Base-by-base conservation (phyloP, 2,888 invertebrate species). In the Drosophila helvetica region DNA sequence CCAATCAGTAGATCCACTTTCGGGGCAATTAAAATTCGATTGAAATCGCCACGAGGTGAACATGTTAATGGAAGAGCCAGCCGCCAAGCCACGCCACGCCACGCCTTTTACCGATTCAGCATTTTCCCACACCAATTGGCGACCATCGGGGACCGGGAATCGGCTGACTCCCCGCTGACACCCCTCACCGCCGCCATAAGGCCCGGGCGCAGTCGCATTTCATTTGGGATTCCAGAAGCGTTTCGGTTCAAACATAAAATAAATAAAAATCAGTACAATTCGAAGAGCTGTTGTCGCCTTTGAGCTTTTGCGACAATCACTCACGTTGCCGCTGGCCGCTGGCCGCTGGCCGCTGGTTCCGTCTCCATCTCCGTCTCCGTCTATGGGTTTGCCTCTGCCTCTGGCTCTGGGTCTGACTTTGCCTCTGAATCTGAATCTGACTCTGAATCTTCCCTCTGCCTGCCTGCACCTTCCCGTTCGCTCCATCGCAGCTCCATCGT, bases 171-270 rank as follows among this genome's bases (percentile, higher is more conserved):
- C 27, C 27, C 27, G 8, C 27, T 1, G 27, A 27, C 27, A 8
- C 8, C 27, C 27, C 27, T 27, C 7, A 1, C 27, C 27, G 27
- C 27, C 8, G 2, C 8, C 2, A 27, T 27, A 1, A 8, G 27
- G 27, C 27, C 27, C 27, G 27, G 38, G 79, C 76, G 76, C 77
- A 81, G 80, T 77, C 65, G 77, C 48, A 67, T 79, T 76, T 76
- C 58, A 83, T 79, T 86, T 86, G 78, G 74, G 77, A 90, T 90
- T 90, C 90, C 84, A 79, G 72, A 68, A 80, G 73, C 90, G 90
- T 89, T 89, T 90, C 77, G 75, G 80, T 88, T 87, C 78, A 80
- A 87, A 89, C 90, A 89, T 90, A 88, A 90, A 90, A 89, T 89
- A 89, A 89, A 85, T 85, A 85, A 85, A 85, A 85, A 87, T 85